Evolutionary conservation across 2,797 vertebrate species (phyloP), one percentile per base, ranked within the genome.

Genomic region (Sebastes cheni): DNA sequence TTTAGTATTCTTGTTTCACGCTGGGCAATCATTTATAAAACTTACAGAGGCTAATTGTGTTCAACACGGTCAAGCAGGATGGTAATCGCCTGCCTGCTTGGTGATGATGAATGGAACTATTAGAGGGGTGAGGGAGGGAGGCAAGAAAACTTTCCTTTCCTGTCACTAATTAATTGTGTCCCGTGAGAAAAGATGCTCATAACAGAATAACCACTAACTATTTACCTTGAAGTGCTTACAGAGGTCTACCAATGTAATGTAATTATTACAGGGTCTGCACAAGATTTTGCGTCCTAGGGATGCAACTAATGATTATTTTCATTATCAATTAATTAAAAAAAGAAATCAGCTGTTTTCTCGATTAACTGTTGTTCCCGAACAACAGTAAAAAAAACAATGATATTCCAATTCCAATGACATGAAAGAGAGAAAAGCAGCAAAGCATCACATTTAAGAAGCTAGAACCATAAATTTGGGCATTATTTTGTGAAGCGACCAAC

Each of bases 61-160:
- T 78, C 55, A 86, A 85, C 79, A 82, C 23, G 71, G 85, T 86
- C 73, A 88, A 81, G 73, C 73, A 75, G 80, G 77, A 89, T 74
- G 74, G 74, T 79, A 82, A 91, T 86, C 20, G 55, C 34, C 75
- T 69, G 83, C 67, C 69, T 85, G 83, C 77, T 84, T 74, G 76
- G 81, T 90, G 75, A 87, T 88, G 88, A 93, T 91, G 77, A 92
- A 93, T 91, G 74, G 65, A 89, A 75, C 75, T 30, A 90, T 86
- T 83, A 84, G 56, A 84, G 34, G 69, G 70, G 66, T 64, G 58
- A 83, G 77, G 73, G 59, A 78, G 65, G 69, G 42, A 62, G 69
- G 75, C 55, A 73, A 68, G 20, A 74, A 76, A 75, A 83, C 77
- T 59, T 84, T 84, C 61, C 72, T 87, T 82, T 92, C 86, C 79